phyloP scores from a whole-genome alignment of 1,140 invertebrate genomes.

The Hyphantria cunea region DNA sequence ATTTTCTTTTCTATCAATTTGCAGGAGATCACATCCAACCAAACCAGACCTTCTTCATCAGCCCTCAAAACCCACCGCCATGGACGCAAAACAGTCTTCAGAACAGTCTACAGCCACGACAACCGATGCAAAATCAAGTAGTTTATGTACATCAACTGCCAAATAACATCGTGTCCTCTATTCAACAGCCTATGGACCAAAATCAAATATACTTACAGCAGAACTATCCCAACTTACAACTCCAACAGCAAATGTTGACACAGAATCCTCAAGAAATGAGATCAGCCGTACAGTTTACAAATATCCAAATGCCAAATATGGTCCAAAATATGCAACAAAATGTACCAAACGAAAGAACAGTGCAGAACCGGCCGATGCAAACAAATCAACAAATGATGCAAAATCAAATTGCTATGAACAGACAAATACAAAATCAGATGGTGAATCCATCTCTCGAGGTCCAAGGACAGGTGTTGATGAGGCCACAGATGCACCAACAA shows the following conservation, averaged over 20 bases:
- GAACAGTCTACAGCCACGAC: slow-evolving; percentile 41
- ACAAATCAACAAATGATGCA: slow-evolving; percentile 35
- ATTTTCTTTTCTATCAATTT: slow-evolving; percentile 11
- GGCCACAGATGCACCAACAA: slow-evolving; percentile 23
- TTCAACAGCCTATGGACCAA: slow-evolving; percentile 59
- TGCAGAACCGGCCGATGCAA: slow-evolving; percentile 26
- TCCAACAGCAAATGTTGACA: slow-evolving; percentile 57
- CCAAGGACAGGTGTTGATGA: slow-evolving; percentile 21
- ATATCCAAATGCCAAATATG: slow-evolving; percentile 46
- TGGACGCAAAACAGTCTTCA: slow-evolving; percentile 64
- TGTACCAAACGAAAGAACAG: slow-evolving; percentile 11
- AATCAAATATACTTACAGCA: slow-evolving; percentile 64
- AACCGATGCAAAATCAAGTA: slow-evolving; percentile 53
- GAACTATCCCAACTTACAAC: slow-evolving; percentile 55
- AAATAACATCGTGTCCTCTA: slow-evolving; percentile 49
- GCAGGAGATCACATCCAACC: slow-evolving; percentile 69
- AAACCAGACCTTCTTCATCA: slow-evolving; percentile 66
- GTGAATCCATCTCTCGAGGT: slow-evolving; percentile 17
- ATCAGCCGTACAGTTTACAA: slow-evolving; percentile 48
- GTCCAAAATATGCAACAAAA: slow-evolving; percentile 31
- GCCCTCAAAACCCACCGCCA: slow-evolving; percentile 69
- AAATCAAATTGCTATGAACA: slow-evolving; percentile 14
- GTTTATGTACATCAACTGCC: slow-evolving; percentile 67
- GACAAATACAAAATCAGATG: slow-evolving; percentile 11
- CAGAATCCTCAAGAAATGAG: slow-evolving; percentile 51